Percentiles rank a stretch among this genome's conserved stretches.
These are phyloP conservation scores for Drosophila nigromelanica DNA, from an alignment of 1,140 invertebrate genomes.

Conservation along the genomic window DNA sequence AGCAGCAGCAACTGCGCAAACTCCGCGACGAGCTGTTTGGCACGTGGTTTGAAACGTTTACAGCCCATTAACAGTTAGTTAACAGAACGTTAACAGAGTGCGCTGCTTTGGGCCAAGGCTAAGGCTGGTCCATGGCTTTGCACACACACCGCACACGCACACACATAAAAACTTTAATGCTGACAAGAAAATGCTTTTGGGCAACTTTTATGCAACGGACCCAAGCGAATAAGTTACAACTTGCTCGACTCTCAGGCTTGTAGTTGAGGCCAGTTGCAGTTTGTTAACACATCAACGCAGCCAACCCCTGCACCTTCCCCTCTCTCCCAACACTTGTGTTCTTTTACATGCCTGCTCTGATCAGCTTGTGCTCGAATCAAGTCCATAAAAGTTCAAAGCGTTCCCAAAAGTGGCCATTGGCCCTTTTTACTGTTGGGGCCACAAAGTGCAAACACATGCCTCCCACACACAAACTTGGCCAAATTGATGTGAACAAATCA, in stretches of 20 bases:
- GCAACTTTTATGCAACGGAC: constrained; percentile 53
- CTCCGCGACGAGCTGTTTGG: constrained; percentile 56
- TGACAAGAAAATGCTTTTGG: constrained; percentile 78
- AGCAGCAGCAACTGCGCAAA: constrained; percentile 46
- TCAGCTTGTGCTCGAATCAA: constrained; percentile 48
- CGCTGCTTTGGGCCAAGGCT: constrained; percentile 64
- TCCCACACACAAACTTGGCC: constrained; percentile 48
- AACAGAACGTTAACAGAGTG: constrained; percentile 27
- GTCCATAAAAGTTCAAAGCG: constrained; percentile 57
- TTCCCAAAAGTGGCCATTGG: constrained; percentile 27
- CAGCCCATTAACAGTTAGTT: constrained; percentile 38
- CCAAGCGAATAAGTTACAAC: constrained; percentile 43
- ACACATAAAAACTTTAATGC: constrained; percentile 51
- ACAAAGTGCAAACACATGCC: constrained; percentile 3
- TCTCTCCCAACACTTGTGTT: not conserved
- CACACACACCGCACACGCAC: constrained; percentile 23
- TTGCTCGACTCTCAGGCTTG: constrained; percentile 4
- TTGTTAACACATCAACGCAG: constrained; percentile 7
- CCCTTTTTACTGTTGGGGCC: not conserved
- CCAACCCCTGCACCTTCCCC: too few species aligned
- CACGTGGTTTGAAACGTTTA: constrained; percentile 58
- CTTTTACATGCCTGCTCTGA: constrained; percentile 10
- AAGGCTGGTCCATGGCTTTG: constrained; percentile 43
- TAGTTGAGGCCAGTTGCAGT: constrained; percentile 36
- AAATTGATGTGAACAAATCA: constrained; percentile 1